Conservation (phyloP, 2,113 vertebrate genomes). For the Balaeniceps rex region DNA sequence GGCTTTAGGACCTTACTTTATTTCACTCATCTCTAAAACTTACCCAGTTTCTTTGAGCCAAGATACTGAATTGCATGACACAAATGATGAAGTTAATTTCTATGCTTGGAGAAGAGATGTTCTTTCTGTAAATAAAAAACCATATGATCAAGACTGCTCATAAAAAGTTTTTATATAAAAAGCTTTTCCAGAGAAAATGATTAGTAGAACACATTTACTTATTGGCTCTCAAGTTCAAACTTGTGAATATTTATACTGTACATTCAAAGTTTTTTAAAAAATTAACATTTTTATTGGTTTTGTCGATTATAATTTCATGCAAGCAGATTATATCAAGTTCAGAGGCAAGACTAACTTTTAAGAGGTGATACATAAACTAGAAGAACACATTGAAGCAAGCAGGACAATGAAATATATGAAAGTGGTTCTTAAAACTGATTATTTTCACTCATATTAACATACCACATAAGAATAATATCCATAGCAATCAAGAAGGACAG, state of each 20-base stretch:
- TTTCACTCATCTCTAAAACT: not conserved
- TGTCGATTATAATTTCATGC: not conserved
- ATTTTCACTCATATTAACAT: not conserved
- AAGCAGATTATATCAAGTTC: not conserved
- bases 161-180: not conserved
- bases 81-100: not conserved
- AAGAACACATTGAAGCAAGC: not conserved
- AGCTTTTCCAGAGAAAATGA: not conserved
- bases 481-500: not conserved
- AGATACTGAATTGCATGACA: not conserved
- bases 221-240: not conserved
- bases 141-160: not conserved
- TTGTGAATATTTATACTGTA: not conserved
- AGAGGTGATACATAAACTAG: not conserved
- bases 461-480: not conserved
- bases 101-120: not conserved
- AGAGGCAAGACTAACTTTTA: not conserved
- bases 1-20: not conserved
- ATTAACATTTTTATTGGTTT: constrained; percentile 9
- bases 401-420: not conserved
- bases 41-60: not conserved
- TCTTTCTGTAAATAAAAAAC: not conserved
- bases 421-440: not conserved
- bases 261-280: not conserved
- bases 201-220: not conserved